Conservation (phyloP, 2,797 vertebrate genomes). For the Harpagifer antarcticus region DNA sequence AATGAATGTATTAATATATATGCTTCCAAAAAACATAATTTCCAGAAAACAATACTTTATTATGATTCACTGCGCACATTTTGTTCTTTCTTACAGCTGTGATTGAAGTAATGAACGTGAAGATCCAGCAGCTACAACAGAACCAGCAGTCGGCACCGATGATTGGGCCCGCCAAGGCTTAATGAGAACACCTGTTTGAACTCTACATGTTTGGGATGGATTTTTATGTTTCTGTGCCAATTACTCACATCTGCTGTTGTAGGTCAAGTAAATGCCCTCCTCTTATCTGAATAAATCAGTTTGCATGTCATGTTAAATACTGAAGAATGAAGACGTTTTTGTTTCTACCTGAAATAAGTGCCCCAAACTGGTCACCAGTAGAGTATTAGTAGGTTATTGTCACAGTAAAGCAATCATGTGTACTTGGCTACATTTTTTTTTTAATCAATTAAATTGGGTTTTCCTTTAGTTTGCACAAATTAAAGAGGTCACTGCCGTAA, state of each 20-base stretch:
- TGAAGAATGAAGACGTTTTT: neutral
- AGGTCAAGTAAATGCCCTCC: constrained; percentile 4
- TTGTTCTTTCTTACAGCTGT: constrained; percentile 85
- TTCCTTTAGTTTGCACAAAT: constrained; percentile 25
- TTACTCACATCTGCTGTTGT: constrained; percentile 10
- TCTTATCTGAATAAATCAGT: neutral
- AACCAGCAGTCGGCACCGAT: constrained; percentile 87
- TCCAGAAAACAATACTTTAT: neutral
- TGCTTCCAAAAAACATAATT: neutral
- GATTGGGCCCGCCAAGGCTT: constrained; percentile 85
- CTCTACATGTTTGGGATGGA: neutral
- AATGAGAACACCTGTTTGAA: constrained; percentile 46
- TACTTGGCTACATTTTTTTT: constrained; percentile 20
- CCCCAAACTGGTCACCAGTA: constrained; percentile 21
- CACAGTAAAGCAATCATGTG: constrained; percentile 16
- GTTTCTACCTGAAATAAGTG: constrained; percentile 5
- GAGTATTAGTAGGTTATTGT: constrained; percentile 12
- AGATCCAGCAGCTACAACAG: constrained; percentile 91
- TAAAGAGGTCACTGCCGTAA: constrained; percentile 41
- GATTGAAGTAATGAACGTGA: constrained; percentile 93
- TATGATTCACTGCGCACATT: neutral
- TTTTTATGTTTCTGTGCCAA: constrained; percentile 39
- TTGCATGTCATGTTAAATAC: constrained; percentile 6
- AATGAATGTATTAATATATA: neutral
- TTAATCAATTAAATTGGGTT: constrained; percentile 24